Conservation (phyloP, 2,797 vertebrate genomes). For the Sphenodon punctatus region DNA sequence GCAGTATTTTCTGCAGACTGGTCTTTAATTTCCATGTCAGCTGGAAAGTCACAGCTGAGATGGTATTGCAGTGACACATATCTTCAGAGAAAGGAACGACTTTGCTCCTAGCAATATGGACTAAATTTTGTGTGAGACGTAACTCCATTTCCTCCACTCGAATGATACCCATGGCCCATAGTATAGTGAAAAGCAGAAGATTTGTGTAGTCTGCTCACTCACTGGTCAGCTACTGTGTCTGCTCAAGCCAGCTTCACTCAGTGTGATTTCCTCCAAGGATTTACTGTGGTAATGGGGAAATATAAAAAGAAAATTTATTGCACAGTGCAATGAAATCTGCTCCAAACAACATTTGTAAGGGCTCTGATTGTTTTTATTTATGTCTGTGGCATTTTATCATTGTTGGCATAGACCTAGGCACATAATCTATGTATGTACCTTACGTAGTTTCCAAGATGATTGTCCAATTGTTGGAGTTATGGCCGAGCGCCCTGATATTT, state of each 20-base stretch:
- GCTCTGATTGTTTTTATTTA: not conserved
- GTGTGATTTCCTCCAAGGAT: accelerated
- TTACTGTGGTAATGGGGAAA: not conserved
- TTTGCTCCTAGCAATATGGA: not conserved
- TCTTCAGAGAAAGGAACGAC: not conserved
- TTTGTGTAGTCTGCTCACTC: not conserved
- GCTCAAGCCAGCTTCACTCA: not conserved
- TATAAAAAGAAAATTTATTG: not conserved
- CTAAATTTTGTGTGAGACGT: too few relatives aligned
- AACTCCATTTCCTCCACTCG: too few relatives aligned
- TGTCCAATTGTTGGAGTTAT: accelerated
- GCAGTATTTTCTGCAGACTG: not conserved
- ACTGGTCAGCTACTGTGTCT: not conserved
- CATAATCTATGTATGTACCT: accelerated
- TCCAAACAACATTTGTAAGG: not conserved
- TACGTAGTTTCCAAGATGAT: not conserved
- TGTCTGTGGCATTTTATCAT: accelerated
- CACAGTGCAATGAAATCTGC: not conserved
- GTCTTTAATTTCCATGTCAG: not conserved
- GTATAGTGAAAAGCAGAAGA: not conserved
- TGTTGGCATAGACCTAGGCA: not conserved
- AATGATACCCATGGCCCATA: too few relatives aligned
- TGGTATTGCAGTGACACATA: not conserved
- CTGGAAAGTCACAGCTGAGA: not conserved
- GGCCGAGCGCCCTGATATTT: not conserved